Base-by-base conservation (phyloP, 35 echinoderm and acorn worm genomes). In the Acanthaster planci region DNA sequence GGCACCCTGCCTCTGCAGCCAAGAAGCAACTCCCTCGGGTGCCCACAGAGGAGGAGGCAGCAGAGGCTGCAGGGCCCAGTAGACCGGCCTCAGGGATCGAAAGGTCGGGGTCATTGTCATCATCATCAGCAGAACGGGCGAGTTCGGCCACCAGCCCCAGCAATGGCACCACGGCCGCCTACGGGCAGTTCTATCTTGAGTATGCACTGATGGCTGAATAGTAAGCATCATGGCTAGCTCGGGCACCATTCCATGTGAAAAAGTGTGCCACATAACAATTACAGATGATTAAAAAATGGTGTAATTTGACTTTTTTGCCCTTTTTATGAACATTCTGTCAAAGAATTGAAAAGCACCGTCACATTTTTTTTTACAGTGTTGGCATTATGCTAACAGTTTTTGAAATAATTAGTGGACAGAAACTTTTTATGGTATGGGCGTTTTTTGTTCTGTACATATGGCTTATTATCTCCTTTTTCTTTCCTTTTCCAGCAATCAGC, bases 171-270 rank as follows among this genome's bases (percentile, higher is more conserved):
- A 6, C 42, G 42, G 87, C 81, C 36, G 79, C 91, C 26, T 97
- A 97, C 72, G 95, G 95, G 67, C 95, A 93, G 30, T 93, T 93
- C 56, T 97, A 93, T 53, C 78, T 97, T 59, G 95, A 97, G 68
- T 97, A 97, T 88, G 92, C 95, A 21, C 75, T 97, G 40, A 76
- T 97, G 82, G 92, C 95, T 64, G 95, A 97, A 84, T 97, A 91
- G 95, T 97, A 91, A 93, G 94, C 80, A 0, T n/a, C 21, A 39
- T 55, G 39, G 30, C 1, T 8, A 23, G 23, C n/a, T n/a, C n/a
- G n/a, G n/a, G n/a, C n/a, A n/a, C n/a, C n/a, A n/a, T n/a, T n/a
- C n/a, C n/a, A n/a, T n/a, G n/a, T n/a, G n/a, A n/a, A n/a, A n/a
- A n/a, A n/a, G n/a, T n/a, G n/a, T n/a, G n/a, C n/a, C n/a, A n/a